A percentile compares a stretch with the other conserved stretches of the same genome.
phyloP scores from a whole-genome alignment of 2,888 invertebrate genomes.

The Congeria kusceri region DNA sequence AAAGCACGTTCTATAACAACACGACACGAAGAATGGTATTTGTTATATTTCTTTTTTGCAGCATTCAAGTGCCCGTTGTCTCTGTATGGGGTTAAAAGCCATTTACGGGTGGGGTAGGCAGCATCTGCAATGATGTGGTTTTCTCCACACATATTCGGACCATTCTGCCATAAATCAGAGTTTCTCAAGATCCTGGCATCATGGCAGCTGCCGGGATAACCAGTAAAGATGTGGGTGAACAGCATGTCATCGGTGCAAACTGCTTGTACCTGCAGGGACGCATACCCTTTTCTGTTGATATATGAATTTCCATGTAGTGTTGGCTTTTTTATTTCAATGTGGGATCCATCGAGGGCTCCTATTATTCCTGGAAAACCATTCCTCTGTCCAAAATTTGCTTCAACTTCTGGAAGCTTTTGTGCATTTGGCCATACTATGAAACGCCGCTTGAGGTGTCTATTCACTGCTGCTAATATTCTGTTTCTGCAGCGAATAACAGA shows the following conservation, averaged over 20 bases:
- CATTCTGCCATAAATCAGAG: constrained; percentile 47
- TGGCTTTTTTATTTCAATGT: constrained; percentile 37
- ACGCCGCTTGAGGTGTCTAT: constrained; percentile 25
- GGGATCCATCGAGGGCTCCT: constrained; percentile 50
- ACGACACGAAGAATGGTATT: constrained; percentile 27
- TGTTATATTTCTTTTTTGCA: constrained; percentile 35
- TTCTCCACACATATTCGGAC: constrained; percentile 25
- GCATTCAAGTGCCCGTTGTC: constrained; percentile 40
- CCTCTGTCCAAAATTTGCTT: constrained; percentile 20
- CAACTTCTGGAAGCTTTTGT: constrained; percentile 14
- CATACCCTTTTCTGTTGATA: constrained; percentile 38
- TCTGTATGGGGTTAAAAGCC: constrained; percentile 48
- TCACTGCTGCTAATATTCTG: constrained; percentile 30
- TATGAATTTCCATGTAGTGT: constrained; percentile 27
- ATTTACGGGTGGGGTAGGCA: constrained; percentile 33
- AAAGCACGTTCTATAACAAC: constrained; percentile 45
- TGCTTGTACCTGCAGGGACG: constrained; percentile 40
- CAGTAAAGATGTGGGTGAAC: constrained; percentile 36
- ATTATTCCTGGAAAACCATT: constrained; percentile 52
- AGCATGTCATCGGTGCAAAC: constrained; percentile 43
- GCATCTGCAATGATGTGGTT: constrained; percentile 36
- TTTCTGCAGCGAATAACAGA: constrained; percentile 35
- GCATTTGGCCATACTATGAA: constrained; percentile 46
- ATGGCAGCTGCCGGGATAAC: constrained; percentile 42
- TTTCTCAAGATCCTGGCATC: constrained; percentile 40